Evolutionary conservation across 2,113 vertebrate species (phyloP), one percentile per base, ranked within the genome.

Genomic region (Ammodytes marinus): DNA sequence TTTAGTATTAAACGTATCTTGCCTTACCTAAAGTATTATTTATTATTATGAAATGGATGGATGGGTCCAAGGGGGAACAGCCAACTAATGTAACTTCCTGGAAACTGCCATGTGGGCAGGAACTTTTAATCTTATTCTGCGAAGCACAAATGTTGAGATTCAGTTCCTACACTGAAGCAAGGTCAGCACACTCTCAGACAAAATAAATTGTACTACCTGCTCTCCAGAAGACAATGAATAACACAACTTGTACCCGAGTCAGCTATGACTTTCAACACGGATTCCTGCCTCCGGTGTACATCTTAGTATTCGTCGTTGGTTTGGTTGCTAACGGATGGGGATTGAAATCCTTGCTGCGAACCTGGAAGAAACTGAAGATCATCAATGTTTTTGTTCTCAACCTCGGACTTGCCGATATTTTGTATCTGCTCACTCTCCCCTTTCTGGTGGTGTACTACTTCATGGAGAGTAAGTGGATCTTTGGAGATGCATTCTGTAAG

Each of bases 371-470:
- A 84, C 80, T 90, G 39, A 88, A 87, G 0, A 79, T 86, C 47
- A 50, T 96, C 1, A 88, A 92, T 2, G 66, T 95, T 0, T 95
- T 97, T 81, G 77, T 96, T 63, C 85, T 95, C 17, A 96, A 95
- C 86, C 93, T 97, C 8, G 94, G 94, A 50, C 11, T 96, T 40
- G 91, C 96, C 0, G 95, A 97, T 76, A 84, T 97, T 73, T 83
- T 97, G n/a, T 96, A 96, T 0, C 81, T 97, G 79, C 84, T 94
- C 72, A 97, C 94, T 0, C 83, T 97, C 70, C 96, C 97, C 0
- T 96, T 96, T 81, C 66, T 96, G 55, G 73, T 96, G 74, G 79
- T 77, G 17, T 96, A 96, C 84, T 91, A 97, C 77, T 80, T 74
- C 3, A 83, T 0, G 2, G 0, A 2, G 3, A 88, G 86, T 0